Conservation (phyloP, 2,113 vertebrate species). For the Phalacrocorax carbo region DNA sequence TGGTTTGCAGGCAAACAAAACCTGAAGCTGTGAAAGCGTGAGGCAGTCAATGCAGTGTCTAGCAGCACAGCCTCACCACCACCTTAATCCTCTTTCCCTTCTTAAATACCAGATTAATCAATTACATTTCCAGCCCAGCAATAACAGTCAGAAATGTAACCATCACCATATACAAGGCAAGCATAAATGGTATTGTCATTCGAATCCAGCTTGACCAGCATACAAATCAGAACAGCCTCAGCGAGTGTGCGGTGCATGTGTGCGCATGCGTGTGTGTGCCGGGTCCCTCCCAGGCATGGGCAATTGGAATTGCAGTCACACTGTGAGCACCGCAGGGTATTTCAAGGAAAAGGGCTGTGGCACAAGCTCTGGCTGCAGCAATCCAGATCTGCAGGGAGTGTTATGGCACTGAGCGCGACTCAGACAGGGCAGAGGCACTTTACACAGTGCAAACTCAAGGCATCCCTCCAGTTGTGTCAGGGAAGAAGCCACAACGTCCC, state of each 20-base stretch:
- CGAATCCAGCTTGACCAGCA: not conserved
- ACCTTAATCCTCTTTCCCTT: conserved; percentile 21
- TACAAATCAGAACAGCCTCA: not conserved
- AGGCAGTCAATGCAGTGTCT: not conserved
- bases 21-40: not conserved
- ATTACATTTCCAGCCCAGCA: conserved; percentile 25
- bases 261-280: too few species aligned
- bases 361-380: fast-evolving
- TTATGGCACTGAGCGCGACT: not conserved
- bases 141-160: conserved; percentile 10
- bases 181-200: not conserved
- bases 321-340: fast-evolving
- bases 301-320: not conserved
- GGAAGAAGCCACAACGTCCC: not conserved
- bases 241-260: fast-evolving
- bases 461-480: too few species aligned
- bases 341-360: not conserved
- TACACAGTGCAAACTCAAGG: not conserved
- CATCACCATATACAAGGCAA: conserved; percentile 4
- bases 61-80: not conserved
- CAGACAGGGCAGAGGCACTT: not conserved
- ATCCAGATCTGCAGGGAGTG: not conserved
- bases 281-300: not conserved
- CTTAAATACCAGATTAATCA: conserved; percentile 24
- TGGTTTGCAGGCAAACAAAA: conserved; percentile 47